These are phyloP conservation scores for Cotesia typhae DNA, from an alignment of 1,140 invertebrate genomes.

Conservation along the genomic window DNA sequence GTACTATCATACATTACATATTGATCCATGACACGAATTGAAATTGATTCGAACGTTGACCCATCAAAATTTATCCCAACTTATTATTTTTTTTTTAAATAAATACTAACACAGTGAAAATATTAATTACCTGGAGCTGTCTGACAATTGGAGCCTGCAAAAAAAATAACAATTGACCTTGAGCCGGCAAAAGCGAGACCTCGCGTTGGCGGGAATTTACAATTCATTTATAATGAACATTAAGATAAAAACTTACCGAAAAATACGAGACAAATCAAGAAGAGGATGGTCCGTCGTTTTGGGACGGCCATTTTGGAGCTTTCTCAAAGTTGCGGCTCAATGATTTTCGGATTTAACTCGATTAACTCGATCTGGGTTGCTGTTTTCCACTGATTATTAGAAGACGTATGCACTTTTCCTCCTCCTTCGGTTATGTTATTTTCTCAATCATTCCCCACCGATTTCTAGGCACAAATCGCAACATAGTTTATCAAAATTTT, in stretches of 20 bases:
- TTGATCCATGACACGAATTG: too few relatives aligned
- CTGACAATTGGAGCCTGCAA: slow-evolving; percentile 60
- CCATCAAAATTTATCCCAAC: slow-evolving; percentile 21
- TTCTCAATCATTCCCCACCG: too few relatives aligned
- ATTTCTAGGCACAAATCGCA: too few relatives aligned
- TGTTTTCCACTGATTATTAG: too few relatives aligned
- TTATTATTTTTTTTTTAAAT: background rate
- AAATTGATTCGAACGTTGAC: too few relatives aligned
- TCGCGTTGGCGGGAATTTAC: too few relatives aligned
- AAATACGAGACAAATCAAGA: slow-evolving; percentile 4
- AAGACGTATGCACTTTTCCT: background rate
- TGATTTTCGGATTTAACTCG: too few relatives aligned
- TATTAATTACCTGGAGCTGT: slow-evolving; percentile 60
- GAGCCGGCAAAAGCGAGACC: slow-evolving; percentile 25
- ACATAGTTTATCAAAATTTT: too few relatives aligned
- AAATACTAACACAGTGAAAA: background rate
- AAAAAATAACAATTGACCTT: slow-evolving; percentile 1
- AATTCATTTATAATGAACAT: too few relatives aligned
- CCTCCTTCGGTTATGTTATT: background rate
- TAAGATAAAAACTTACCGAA: slow-evolving; percentile 6
- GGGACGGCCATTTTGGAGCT: slow-evolving; percentile 16
- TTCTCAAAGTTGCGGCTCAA: too few relatives aligned
- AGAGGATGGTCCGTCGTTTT: slow-evolving; percentile 11
- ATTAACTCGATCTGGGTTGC: too few relatives aligned
- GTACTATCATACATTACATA: too few relatives aligned